Evolutionary conservation across 2,888 invertebrate species (phyloP).

Genomic region (Thereva nobilitata): DNA sequence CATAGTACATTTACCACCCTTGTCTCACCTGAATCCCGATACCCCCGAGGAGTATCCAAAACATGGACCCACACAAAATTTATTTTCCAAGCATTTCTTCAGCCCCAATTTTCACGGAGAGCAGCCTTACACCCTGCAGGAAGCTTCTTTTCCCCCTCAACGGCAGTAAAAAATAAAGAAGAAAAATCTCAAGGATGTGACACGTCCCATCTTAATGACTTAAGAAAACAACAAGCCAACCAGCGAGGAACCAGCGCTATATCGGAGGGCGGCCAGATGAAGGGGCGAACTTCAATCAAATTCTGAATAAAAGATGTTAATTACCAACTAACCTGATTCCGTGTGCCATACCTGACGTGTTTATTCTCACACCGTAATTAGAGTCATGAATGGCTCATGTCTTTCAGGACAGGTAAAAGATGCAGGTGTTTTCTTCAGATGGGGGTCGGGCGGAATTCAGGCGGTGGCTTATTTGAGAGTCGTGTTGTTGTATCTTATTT

Average conservation of each 20-base stretch:
- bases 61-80: no score
- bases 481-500: background rate
- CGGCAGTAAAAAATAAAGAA: no score
- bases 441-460: background rate
- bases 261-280: background rate
- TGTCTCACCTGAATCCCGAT: no score
- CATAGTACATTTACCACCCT: no score
- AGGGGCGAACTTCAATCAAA: slow-evolving; percentile 35
- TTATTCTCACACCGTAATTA: slow-evolving; percentile 40
- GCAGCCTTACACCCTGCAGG: no score
- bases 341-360: slow-evolving; percentile 36
- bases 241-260: slow-evolving; percentile 16
- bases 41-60: no score
- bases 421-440: background rate
- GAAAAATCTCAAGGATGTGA: slow-evolving; percentile 24
- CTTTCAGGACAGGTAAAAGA: slow-evolving; percentile 11
- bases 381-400: slow-evolving; percentile 28
- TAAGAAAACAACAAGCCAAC: slow-evolving; percentile 28
- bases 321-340: slow-evolving; percentile 38
- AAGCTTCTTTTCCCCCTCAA: no score
- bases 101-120: no score
- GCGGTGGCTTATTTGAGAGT: background rate
- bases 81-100: no score
- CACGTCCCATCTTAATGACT: slow-evolving; percentile 26
- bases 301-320: slow-evolving; percentile 40